Percentiles rank a stretch among this genome's conserved stretches.
phyloP scores from a whole-genome alignment of 2,797 vertebrate species.

The Sebastolobus alascanus region DNA sequence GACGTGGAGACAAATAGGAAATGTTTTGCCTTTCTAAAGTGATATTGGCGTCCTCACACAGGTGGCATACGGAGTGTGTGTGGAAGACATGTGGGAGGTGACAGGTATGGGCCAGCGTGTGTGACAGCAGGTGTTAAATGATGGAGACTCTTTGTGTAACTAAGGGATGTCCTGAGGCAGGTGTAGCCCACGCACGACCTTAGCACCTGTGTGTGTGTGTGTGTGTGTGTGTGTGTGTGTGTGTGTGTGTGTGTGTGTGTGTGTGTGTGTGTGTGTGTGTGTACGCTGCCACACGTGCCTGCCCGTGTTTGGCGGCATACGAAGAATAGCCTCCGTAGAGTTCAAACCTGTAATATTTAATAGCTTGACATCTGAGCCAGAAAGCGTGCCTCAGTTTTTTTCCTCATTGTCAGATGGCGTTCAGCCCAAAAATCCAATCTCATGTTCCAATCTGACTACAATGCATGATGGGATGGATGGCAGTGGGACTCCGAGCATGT shows the following conservation, averaged over 20 bases:
- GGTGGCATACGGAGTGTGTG: conserved; percentile 50
- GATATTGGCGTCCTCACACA: conserved; percentile 53
- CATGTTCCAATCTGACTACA: conserved; percentile 27
- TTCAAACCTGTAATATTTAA: conserved; percentile 74
- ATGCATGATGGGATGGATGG: conserved; percentile 14
- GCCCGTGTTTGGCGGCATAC: conserved; percentile 30
- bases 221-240: conserved; percentile 11
- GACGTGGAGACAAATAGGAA: neutral
- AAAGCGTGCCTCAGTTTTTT: conserved; percentile 59
- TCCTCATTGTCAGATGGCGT: conserved; percentile 48
- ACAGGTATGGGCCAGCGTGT: conserved; percentile 3
- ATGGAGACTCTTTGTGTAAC: conserved; percentile 53
- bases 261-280: conserved; percentile 12
- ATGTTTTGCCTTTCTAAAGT: conserved; percentile 23
- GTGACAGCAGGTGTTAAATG: conserved; percentile 70
- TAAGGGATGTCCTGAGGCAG: conserved; percentile 52
- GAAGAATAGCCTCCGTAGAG: conserved; percentile 29
- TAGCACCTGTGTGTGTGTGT: conserved; percentile 15
- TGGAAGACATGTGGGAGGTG: conserved; percentile 34
- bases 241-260: conserved; percentile 4
- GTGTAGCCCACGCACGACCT: conserved; percentile 21
- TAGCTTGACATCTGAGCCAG: conserved; percentile 76
- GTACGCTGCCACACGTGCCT: conserved; percentile 14
- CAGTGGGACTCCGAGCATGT: neutral
- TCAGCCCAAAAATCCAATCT: conserved; percentile 37